Evolutionary conservation across 2,113 vertebrate species (phyloP).

Genomic region (Xiphias gladius): DNA sequence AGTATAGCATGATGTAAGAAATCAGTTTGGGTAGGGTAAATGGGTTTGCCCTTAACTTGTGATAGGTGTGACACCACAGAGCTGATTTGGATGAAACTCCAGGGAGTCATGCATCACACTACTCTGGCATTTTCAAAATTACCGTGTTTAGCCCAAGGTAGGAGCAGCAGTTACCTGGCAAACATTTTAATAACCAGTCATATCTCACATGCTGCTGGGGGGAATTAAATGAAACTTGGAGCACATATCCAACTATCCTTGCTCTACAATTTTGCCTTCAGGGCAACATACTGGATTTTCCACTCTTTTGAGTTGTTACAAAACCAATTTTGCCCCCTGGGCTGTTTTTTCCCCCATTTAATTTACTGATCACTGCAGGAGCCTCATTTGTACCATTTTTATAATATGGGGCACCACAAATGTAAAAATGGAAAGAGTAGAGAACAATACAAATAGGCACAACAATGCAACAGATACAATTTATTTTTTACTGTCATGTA

Average conservation of each 20-base stretch:
- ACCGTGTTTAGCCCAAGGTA: slow-evolving; percentile 74
- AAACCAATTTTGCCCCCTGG: slow-evolving; percentile 37
- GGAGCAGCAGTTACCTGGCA: slow-evolving; percentile 74
- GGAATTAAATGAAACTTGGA: slow-evolving; percentile 66
- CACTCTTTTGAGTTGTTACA: slow-evolving; percentile 55
- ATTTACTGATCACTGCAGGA: slow-evolving; percentile 46
- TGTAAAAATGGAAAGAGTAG: slow-evolving; percentile 1
- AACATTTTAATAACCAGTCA: slow-evolving; percentile 80
- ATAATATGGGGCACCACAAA: not conserved
- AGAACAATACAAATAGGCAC: slow-evolving; percentile 13
- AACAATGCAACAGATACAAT: not conserved
- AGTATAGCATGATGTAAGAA: not conserved
- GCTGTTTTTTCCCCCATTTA: slow-evolving; percentile 1
- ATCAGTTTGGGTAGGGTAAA: slow-evolving; percentile 20
- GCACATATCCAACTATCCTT: slow-evolving; percentile 55
- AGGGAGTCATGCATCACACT: slow-evolving; percentile 58
- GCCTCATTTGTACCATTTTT: slow-evolving; percentile 21
- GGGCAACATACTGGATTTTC: slow-evolving; percentile 68
- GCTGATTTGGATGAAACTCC: slow-evolving; percentile 59
- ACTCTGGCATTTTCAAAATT: slow-evolving; percentile 73
- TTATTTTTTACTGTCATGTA: slow-evolving; percentile 3
- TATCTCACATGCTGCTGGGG: slow-evolving; percentile 69
- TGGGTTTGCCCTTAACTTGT: slow-evolving; percentile 36
- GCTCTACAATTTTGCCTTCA: slow-evolving; percentile 59
- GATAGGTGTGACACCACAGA: slow-evolving; percentile 50